Evolutionary conservation across 2,113 vertebrate genomes (phyloP), one percentile per base, ranked within the genome.

Genomic region (Hyperoodon ampullatus): DNA sequence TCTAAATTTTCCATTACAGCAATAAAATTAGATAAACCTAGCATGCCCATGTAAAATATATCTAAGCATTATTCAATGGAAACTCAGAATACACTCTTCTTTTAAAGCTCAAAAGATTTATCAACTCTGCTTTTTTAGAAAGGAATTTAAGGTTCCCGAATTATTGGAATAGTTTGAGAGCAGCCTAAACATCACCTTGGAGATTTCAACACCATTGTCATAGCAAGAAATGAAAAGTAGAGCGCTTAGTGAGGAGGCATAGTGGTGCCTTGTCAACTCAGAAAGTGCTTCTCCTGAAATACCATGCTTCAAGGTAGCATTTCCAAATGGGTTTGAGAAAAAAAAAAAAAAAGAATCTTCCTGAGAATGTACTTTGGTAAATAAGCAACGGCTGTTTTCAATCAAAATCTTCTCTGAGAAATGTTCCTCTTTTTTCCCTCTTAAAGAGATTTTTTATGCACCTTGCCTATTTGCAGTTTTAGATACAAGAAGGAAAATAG

Each of bases 381-480:
- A 30, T 12, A 39, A 97, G 89, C 61, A 78, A 90, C 90, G 70
- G 44, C 92, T 87, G 47, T 83, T 33, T 95, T 78, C 71, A 90
- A 63, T 96, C 72, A 84, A 96, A 68, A 94, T 26, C 1, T 84
- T 53, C 78, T 84, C 24, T 87, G 15, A 94, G 61, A 96, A 96
- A 93, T 84, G 10, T 77, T 92, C 33, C 33, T 33, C 66, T 83
- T 65, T 82, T 83, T 35, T 26, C 26, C 18, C 21, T 39, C 90
- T 96, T 65, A 94, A 89, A 74, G 30, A 86, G 8, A 24, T 9
- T 18, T 72, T 23, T 35, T 16, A 71, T 68, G 24, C 30, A 91
- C 23, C 35, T 93, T 96, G 6, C 26, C 28, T 58, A 88, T 97
- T 96, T 97, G 33, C 82, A 95, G 96, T 96, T 96, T 96, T 80